Evolutionary conservation across 2,797 vertebrate genomes (phyloP).

Genomic region (Xenentodon cancila): DNA sequence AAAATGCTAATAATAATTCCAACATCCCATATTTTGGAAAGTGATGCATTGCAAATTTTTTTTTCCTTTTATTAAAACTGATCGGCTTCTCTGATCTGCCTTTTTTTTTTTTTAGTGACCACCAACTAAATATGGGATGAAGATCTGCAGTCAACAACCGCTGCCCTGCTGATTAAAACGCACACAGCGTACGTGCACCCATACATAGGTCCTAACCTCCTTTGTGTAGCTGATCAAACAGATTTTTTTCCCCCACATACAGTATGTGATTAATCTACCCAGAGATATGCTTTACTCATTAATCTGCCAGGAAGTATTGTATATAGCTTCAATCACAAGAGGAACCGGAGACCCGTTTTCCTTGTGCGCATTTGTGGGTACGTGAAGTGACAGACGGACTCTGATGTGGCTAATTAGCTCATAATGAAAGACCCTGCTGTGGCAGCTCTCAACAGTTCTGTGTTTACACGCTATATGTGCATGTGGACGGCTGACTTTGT

Average conservation of each 20-base stretch:
- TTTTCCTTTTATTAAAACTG: no score
- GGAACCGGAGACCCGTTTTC: constrained; percentile 19
- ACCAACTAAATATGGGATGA: no score
- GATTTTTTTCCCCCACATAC: constrained; percentile 37
- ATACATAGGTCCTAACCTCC: constrained; percentile 13
- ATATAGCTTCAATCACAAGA: constrained; percentile 48
- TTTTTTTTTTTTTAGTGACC: no score
- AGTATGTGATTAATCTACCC: constrained; percentile 55
- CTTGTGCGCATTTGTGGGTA: constrained; percentile 2
- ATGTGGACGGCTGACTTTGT: constrained; percentile 35
- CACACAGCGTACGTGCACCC: background rate
- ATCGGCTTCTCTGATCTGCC: no score
- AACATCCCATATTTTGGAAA: no score
- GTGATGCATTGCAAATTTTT: no score
- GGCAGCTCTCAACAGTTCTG: constrained; percentile 26
- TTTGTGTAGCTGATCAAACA: constrained; percentile 24
- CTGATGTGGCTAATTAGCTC: constrained; percentile 37
- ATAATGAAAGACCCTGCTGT: constrained; percentile 36
- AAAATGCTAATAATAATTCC: no score
- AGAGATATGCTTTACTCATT: constrained; percentile 50
- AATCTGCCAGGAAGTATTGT: constrained; percentile 67
- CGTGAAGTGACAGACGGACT: constrained; percentile 6
- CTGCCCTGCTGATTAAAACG: no score
- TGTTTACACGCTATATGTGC: constrained; percentile 21
- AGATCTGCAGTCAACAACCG: no score